Conservation (phyloP, 2,113 vertebrate genomes). For the Acanthochromis polyacanthus region DNA sequence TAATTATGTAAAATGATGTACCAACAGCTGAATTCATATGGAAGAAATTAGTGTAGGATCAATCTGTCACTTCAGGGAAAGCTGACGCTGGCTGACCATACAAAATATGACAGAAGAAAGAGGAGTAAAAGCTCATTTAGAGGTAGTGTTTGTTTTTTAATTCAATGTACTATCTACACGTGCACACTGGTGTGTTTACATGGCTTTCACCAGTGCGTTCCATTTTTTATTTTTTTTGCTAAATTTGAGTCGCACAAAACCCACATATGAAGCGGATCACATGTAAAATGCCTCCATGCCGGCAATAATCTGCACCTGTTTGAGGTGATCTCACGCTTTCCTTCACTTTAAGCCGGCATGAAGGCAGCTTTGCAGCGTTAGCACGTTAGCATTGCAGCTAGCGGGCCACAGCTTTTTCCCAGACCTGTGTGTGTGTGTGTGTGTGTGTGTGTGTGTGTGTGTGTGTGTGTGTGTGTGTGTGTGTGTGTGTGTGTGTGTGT, state of each 20-base stretch:
- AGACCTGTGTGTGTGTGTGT: conserved; percentile 10
- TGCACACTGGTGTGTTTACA: conserved; percentile 20
- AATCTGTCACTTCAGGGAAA: conserved; percentile 46
- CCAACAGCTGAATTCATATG: neutral
- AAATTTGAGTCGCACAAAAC: neutral
- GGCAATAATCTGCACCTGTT: no score
- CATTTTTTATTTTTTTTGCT: neutral
- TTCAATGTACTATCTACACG: neutral
- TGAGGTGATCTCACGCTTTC: no score
- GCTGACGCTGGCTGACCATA: conserved; percentile 61
- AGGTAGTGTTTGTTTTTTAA: neutral
- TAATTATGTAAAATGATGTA: neutral
- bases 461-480: conserved; percentile 22
- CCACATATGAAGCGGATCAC: neutral
- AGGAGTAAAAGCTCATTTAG: conserved; percentile 6
- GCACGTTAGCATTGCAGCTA: neutral
- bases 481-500: conserved; percentile 8
- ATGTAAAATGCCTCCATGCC: no score
- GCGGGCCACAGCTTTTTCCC: neutral
- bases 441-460: conserved; percentile 37
- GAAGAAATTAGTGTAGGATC: neutral
- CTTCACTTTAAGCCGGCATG: conserved; percentile 14
- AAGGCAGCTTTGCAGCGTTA: neutral
- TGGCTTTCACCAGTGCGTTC: neutral
- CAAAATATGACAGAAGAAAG: conserved; percentile 30